phyloP scores from a whole-genome alignment of 2,113 vertebrate genomes.

The Candoia aspera region DNA sequence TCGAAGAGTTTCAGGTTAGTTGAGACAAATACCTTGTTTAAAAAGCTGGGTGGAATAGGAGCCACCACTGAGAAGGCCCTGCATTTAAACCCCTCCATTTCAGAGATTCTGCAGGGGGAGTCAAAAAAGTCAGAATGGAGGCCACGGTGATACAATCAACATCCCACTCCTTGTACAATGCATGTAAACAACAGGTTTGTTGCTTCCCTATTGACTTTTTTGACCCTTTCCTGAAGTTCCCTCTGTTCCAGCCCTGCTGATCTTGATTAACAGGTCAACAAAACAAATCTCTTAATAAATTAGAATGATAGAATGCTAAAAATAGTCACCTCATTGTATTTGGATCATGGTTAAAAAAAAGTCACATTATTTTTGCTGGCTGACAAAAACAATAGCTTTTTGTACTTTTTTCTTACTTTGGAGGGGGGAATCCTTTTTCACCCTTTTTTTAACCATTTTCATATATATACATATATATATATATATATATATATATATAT shows the following conservation, averaged over 20 bases:
- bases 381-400: not conserved
- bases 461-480: too few relatives aligned
- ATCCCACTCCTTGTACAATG: not conserved
- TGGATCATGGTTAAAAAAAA: not conserved
- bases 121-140: not conserved
- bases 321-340: not conserved
- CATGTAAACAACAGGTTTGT: not conserved
- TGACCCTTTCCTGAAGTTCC: not conserved
- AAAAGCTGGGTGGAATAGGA: not conserved
- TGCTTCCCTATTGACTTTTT: not conserved
- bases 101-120: not conserved
- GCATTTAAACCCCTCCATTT: not conserved
- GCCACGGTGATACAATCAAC: not conserved
- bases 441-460: conserved; percentile 1
- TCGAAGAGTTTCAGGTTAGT: not conserved
- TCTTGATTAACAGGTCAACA: not conserved
- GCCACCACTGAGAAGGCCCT: not conserved
- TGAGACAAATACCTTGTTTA: not conserved
- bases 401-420: not conserved
- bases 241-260: not conserved
- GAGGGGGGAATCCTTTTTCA: not conserved
- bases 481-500: too few relatives aligned
- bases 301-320: not conserved
- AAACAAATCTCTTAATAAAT: not conserved
- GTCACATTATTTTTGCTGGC: not conserved